Conservation (phyloP, 2,113 vertebrate species). For the Vimba vimba region DNA sequence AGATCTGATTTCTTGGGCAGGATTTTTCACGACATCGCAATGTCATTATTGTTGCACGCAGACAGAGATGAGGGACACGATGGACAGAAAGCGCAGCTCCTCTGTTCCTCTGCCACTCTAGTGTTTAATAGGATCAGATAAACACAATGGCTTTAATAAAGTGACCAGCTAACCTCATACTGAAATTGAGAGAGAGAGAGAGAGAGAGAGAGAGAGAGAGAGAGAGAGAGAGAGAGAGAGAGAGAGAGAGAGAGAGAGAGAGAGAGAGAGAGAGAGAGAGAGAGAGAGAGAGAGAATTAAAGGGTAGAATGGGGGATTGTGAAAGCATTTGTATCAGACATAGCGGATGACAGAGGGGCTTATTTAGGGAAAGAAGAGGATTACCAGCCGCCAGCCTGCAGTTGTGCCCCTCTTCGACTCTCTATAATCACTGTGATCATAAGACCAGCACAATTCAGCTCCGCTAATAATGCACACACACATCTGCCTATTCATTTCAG, state of each 20-base stretch:
- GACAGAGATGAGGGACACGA: conserved; percentile 50
- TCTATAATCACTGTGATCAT: conserved; percentile 77
- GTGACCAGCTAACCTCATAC: conserved; percentile 37
- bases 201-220: not conserved
- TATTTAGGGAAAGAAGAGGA: conserved; percentile 46
- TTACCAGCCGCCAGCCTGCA: conserved; percentile 60
- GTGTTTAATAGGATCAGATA: conserved; percentile 78
- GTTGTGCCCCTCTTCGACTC: conserved; percentile 56
- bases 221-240: conserved; percentile 21
- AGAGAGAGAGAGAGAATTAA: conserved; percentile 21
- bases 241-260: too few relatives aligned
- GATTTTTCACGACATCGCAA: conserved; percentile 24
- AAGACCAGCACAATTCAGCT: conserved; percentile 67
- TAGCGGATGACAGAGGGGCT: conserved; percentile 48
- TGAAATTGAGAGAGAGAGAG: conserved; percentile 32
- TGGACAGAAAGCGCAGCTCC: conserved; percentile 63
- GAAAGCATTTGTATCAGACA: conserved; percentile 48
- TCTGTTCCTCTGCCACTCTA: conserved; percentile 73
- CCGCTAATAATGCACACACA: conserved; percentile 56
- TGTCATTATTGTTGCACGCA: conserved; percentile 13
- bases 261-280: conserved; percentile 35
- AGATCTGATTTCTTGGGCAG: not conserved
- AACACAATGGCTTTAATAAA: conserved; percentile 71
- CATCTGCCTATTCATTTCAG: conserved; percentile 81
- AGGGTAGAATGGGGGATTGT: conserved; percentile 43